Conservation (phyloP, 2,797 vertebrate species). For the Anas bahamensis region DNA sequence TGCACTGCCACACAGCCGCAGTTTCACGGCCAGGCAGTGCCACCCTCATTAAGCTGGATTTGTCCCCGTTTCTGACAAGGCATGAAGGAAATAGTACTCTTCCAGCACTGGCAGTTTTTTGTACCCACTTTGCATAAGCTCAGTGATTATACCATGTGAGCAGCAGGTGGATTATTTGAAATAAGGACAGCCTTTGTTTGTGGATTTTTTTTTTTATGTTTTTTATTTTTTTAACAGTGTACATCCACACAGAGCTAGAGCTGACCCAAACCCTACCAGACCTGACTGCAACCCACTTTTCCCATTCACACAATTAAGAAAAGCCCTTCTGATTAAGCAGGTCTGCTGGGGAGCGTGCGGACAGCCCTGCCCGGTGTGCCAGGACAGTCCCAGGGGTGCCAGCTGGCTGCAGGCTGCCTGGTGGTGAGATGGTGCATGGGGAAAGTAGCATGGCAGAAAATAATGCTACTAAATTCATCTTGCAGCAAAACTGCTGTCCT, state of each 20-base stretch:
- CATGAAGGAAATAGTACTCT: conserved; percentile 4
- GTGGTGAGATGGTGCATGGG: background rate
- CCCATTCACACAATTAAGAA: background rate
- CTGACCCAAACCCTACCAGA: background rate
- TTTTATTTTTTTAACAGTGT: background rate
- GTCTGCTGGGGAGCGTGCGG: background rate
- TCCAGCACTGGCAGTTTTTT: background rate
- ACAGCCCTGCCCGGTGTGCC: background rate
- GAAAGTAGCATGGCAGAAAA: conserved; percentile 61
- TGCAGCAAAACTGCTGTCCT: conserved; percentile 22
- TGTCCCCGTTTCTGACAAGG: background rate
- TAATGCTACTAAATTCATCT: conserved; percentile 40
- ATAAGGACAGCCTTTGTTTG: conserved; percentile 7
- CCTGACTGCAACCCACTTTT: background rate
- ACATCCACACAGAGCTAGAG: background rate
- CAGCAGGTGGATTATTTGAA: conserved; percentile 51
- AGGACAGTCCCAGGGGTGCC: background rate
- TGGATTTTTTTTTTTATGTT: background rate
- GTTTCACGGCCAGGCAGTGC: background rate
- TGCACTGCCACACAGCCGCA: background rate
- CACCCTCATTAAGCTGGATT: conserved; percentile 39
- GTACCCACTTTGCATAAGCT: conserved; percentile 9
- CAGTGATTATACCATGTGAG: background rate
- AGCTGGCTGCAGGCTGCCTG: background rate
- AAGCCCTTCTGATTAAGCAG: background rate